phyloP scores from a whole-genome alignment of 2,888 invertebrate genomes.

The Busseola fusca region DNA sequence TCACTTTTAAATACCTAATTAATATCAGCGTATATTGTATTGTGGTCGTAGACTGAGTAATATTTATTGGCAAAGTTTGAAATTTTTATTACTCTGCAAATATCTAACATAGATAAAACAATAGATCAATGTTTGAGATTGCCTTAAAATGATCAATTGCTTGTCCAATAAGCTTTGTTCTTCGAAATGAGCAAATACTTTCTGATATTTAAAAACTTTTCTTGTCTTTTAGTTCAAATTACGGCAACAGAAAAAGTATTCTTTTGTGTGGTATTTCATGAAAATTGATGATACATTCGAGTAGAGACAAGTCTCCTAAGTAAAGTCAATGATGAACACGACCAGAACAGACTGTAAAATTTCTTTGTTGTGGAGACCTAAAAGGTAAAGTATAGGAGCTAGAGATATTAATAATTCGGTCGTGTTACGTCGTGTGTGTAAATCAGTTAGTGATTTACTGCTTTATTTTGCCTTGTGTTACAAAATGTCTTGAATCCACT shows the following conservation, averaged over 20 bases:
- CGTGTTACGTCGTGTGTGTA: conserved; percentile 4
- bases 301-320: conserved; percentile 30
- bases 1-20: conserved; percentile 27
- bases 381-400: conserved; percentile 13
- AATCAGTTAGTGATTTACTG: conserved; percentile 38
- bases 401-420: conserved; percentile 30
- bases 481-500: conserved; percentile 37
- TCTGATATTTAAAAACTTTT: conserved; percentile 52
- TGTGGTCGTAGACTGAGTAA: conserved; percentile 8
- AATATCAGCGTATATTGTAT: neutral
- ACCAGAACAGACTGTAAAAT: conserved; percentile 17
- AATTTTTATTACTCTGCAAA: conserved; percentile 38
- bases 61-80: conserved; percentile 54
- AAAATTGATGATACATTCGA: conserved; percentile 50
- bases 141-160: conserved; percentile 47
- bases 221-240: conserved; percentile 49
- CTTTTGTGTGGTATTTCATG: conserved; percentile 47
- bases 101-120: conserved; percentile 45
- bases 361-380: conserved; percentile 24
- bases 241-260: conserved; percentile 40
- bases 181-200: conserved; percentile 44
- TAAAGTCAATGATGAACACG: conserved; percentile 33
- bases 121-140: conserved; percentile 48
- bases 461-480: conserved; percentile 22
- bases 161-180: conserved; percentile 50